Percentiles rank a stretch among this genome's conserved stretches.
These are phyloP conservation scores for Marasmarcha lunaedactyla DNA, from an alignment of 2,888 invertebrate genomes.

Conservation along the genomic window DNA sequence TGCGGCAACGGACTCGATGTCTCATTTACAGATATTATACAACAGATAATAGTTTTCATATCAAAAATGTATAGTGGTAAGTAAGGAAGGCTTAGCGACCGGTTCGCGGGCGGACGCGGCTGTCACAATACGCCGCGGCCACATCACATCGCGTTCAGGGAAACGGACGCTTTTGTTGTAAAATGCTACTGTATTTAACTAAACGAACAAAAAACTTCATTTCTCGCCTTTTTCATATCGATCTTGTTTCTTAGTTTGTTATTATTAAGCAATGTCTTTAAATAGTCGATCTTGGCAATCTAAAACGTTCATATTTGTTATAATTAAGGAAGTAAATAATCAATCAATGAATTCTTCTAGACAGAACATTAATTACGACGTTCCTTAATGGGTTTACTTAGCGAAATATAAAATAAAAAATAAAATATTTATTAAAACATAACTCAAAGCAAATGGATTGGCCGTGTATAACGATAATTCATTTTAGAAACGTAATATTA, in stretches of 20 bases:
- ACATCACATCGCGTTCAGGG: not conserved
- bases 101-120: conserved; percentile 24
- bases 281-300: too few relatives aligned
- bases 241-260: too few relatives aligned
- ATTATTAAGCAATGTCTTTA: too few relatives aligned
- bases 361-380: too few relatives aligned
- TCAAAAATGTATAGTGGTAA: conserved; percentile 23
- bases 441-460: conserved; percentile 57
- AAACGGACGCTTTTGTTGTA: not conserved
- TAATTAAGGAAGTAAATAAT: too few relatives aligned
- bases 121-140: not conserved
- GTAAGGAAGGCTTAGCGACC: conserved; percentile 47
- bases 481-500: conserved; percentile 44
- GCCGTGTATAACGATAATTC: conserved; percentile 50
- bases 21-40: conserved; percentile 51
- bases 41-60: conserved; percentile 47
- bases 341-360: too few relatives aligned
- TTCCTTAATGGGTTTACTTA: not conserved
- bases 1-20: conserved; percentile 48
- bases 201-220: too few relatives aligned
- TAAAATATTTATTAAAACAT: conserved; percentile 15
- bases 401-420: not conserved
- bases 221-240: too few relatives aligned
- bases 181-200: too few relatives aligned
- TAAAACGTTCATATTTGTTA: too few relatives aligned